Evolutionary conservation across 2,888 invertebrate genomes (phyloP), one percentile per base, ranked within the genome.

Genomic region (Parasteatoda lunata): DNA sequence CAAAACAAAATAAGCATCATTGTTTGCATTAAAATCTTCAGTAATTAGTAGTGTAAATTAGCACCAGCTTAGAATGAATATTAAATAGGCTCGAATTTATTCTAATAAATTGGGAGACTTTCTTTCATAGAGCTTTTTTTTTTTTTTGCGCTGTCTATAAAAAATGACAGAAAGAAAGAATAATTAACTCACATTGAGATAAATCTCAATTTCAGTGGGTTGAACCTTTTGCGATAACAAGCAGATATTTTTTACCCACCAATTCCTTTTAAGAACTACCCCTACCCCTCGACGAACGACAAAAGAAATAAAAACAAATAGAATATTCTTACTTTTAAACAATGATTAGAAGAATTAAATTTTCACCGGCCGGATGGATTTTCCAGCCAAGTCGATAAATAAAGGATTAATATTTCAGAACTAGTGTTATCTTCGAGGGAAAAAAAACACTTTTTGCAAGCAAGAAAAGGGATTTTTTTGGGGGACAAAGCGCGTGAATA

Each of bases 371-470:
- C 76, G 85, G 80, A 64, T 65, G 80, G 51, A 47, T 76, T 75
- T 85, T 85, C 65, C 70, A 76, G 70, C 47, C 51, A 65, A 70
- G 76, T 70, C 79, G 78, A 84, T 78, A 84, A 85, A 85, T 80
- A 85, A 73, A 80, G 85, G 85, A 85, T 80, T 85, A 80, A 79
- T 80, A 71, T 85, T 80, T 85, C 75, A 76, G n/a, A 78, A 71
- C 13, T 45, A 59, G 54, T 84, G 68, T 68, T 84, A 78, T 59
- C 69, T 13, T 15, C 45, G 15, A 15, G 5, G 51, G 49, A 76
- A 76, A 83, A 71, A 84, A 78, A 72, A 9, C 52, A 59, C n/a
- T 45, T 51, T 15, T 11, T 13, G 80, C 78, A 52, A 69, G 52
- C 15, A 59, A 47, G 54, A 65, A 72, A 70, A 69, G 70, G 54